Conservation (phyloP, 2,113 vertebrate genomes). For the Motacilla alba region DNA sequence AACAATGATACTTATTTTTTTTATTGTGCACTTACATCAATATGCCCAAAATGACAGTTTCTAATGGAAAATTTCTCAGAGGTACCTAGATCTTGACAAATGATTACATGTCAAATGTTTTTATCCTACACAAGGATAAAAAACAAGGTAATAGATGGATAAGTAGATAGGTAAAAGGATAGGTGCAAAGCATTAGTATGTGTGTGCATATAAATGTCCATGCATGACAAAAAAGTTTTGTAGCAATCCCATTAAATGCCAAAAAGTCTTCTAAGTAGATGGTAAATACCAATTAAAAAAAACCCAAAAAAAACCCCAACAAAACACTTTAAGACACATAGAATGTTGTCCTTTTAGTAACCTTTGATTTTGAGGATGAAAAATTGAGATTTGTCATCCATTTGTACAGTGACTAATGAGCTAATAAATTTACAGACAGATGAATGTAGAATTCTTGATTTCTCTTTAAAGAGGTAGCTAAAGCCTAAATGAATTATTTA, state of each 20-base stretch:
- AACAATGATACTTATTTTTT: neutral
- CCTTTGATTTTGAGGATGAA: conserved; percentile 25
- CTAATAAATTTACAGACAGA: conserved; percentile 23
- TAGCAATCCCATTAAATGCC: neutral
- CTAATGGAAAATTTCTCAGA: neutral
- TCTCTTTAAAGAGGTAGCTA: neutral
- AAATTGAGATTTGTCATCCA: conserved; percentile 26
- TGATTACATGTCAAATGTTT: neutral
- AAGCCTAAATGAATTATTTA: conserved; percentile 7
- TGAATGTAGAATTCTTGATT: conserved; percentile 21
- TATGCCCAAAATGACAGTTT: neutral
- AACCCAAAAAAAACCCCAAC: neutral
- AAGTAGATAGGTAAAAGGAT: neutral
- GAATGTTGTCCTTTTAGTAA: neutral
- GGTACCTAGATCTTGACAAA: neutral
- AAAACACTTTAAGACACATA: neutral
- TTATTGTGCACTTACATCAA: neutral
- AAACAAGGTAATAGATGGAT: neutral
- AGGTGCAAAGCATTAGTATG: neutral
- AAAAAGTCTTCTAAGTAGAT: neutral
- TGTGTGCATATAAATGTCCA: neutral
- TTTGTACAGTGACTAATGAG: conserved; percentile 13
- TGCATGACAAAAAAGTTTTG: neutral
- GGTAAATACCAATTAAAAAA: neutral
- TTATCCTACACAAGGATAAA: neutral